These are phyloP conservation scores for Aselliscus stoliczkanus DNA, from an alignment of 2,797 vertebrate species.

Conservation along the genomic window DNA sequence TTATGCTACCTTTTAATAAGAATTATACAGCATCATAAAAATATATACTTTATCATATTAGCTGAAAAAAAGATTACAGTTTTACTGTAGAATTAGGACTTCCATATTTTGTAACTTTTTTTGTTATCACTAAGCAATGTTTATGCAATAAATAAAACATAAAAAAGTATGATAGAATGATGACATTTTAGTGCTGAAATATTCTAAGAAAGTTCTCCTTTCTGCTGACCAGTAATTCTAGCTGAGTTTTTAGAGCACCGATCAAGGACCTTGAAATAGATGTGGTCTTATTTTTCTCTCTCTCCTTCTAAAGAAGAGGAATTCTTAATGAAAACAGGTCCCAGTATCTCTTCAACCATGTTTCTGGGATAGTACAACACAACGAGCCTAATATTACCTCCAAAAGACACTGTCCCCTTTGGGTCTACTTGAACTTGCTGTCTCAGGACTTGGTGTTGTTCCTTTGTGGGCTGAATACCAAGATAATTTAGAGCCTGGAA, in stretches of 20 bases:
- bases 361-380: background rate
- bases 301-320: background rate
- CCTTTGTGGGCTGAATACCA: conserved; percentile 86
- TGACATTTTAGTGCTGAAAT: background rate
- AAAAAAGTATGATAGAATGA: background rate
- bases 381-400: conserved; percentile 83
- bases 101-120: background rate
- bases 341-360: background rate
- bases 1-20: background rate
- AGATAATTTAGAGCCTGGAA: conserved; percentile 86
- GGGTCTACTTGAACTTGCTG: conserved; percentile 86
- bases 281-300: background rate
- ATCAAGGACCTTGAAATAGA: background rate
- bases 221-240: background rate
- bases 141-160: background rate
- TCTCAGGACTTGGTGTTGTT: conserved; percentile 86
- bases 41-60: background rate
- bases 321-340: background rate
- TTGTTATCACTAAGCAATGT: background rate
- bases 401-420: conserved; percentile 86
- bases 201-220: background rate
- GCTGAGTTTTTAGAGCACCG: background rate
- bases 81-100: background rate
- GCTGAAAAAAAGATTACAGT: background rate
- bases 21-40: background rate